Evolutionary conservation across 2,888 invertebrate genomes (phyloP).

Genomic region (Eupithecia subfuscata): DNA sequence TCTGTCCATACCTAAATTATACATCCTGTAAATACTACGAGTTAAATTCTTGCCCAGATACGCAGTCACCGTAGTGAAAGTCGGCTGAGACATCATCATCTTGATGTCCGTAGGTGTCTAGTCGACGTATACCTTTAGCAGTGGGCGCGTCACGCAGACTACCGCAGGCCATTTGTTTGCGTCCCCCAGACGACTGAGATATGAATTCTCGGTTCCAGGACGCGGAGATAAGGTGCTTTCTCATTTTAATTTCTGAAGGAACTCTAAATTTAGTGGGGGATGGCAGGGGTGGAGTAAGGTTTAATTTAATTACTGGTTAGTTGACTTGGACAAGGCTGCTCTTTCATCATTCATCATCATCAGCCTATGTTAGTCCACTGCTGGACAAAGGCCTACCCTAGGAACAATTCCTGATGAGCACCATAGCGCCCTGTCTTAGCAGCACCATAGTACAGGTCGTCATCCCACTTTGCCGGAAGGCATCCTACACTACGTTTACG

Average conservation of each 20-base stretch:
- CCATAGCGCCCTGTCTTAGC: no score
- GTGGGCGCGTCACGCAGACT: conserved; percentile 13
- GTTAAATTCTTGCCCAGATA: no score
- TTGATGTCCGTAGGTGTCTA: background rate
- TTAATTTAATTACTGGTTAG: background rate
- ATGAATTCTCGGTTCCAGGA: conserved; percentile 18
- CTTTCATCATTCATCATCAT: background rate
- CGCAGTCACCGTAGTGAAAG: no score
- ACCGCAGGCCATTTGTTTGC: conserved; percentile 15
- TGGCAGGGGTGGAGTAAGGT: background rate
- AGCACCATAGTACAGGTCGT: no score
- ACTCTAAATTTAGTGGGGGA: background rate
- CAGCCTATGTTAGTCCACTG: no score
- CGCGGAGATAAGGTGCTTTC: background rate
- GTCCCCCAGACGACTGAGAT: conserved; percentile 20
- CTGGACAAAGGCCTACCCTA: no score
- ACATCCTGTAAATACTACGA: no score
- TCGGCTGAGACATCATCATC: no score
- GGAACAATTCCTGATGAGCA: no score
- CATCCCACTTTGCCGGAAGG: no score
- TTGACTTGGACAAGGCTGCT: background rate
- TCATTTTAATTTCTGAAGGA: conserved; percentile 14
- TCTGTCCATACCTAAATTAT: background rate
- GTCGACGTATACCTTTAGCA: background rate
- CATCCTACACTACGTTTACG: no score